Evolutionary conservation across 2,797 vertebrate species (phyloP).

Genomic region (Delichon dasypus): DNA sequence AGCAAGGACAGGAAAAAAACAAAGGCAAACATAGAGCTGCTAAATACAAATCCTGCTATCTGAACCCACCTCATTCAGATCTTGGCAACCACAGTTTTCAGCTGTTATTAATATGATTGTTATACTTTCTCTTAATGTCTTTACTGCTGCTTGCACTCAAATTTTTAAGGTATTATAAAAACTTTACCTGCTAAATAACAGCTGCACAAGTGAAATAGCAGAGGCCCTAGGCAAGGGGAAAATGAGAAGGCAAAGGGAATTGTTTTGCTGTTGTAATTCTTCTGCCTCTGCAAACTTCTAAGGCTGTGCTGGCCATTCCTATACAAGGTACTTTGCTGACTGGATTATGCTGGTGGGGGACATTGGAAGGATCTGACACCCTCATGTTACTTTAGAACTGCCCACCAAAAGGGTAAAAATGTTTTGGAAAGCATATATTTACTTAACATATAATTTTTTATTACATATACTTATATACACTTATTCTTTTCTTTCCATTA

Average conservation of each 20-base stretch:
- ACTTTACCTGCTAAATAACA: neutral
- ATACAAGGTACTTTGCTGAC: neutral
- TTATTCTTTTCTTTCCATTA: neutral
- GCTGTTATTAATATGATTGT: neutral
- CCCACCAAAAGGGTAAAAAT: neutral
- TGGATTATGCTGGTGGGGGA: neutral
- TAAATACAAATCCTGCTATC: neutral
- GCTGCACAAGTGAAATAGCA: neutral
- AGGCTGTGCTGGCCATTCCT: neutral
- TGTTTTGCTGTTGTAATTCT: neutral
- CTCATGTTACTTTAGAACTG: neutral
- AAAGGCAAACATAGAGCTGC: neutral
- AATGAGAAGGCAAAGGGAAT: neutral
- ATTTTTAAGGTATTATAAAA: neutral
- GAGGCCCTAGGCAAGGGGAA: neutral
- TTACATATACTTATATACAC: neutral
- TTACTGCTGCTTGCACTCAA: neutral
- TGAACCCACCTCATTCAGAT: neutral
- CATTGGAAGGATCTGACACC: neutral
- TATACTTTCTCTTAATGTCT: neutral
- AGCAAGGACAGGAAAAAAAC: neutral
- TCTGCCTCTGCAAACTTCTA: neutral
- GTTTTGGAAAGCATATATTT: neutral
- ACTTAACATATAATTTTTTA: neutral
- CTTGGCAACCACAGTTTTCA: neutral